Evolutionary conservation across 2,888 invertebrate genomes (phyloP).

Genomic region (Himalopsyche japonica): DNA sequence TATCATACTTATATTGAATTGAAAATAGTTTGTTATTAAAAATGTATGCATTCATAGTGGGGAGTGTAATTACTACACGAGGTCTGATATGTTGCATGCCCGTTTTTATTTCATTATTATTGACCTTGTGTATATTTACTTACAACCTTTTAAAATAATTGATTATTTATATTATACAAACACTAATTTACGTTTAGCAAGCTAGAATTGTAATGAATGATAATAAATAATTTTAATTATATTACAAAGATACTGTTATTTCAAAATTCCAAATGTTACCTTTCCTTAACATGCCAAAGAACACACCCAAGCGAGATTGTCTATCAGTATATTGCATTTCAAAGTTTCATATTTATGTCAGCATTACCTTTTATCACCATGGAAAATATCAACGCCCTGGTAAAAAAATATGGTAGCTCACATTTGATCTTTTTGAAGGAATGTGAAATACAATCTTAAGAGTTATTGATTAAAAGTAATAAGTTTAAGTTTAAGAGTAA

Average conservation of each 20-base stretch:
- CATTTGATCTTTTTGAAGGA: no score
- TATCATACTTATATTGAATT: slow-evolving; percentile 41
- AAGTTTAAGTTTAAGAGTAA: no score
- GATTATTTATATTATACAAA: slow-evolving; percentile 49
- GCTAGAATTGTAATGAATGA: slow-evolving; percentile 64
- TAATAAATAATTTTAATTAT: slow-evolving; percentile 66
- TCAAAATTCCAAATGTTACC: background rate
- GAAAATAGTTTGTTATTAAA: slow-evolving; percentile 44
- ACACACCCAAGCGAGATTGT: no score
- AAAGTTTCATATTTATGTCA: no score
- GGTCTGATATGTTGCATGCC: slow-evolving; percentile 38
- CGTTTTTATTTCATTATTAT: slow-evolving; percentile 35
- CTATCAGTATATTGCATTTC: no score
- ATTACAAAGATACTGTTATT: slow-evolving; percentile 47
- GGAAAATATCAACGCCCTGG: no score
- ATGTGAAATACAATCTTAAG: no score
- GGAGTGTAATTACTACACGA: slow-evolving; percentile 30
- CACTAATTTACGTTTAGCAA: slow-evolving; percentile 65
- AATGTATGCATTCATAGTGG: slow-evolving; percentile 33
- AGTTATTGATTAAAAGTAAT: no score
- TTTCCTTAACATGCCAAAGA: no score
- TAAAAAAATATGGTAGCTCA: no score
- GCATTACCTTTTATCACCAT: no score
- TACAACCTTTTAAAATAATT: slow-evolving; percentile 39
- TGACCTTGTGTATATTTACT: slow-evolving; percentile 40